These are phyloP conservation scores for Hydropsyche tenuis DNA, from an alignment of 1,140 invertebrate species.

Conservation along the genomic window DNA sequence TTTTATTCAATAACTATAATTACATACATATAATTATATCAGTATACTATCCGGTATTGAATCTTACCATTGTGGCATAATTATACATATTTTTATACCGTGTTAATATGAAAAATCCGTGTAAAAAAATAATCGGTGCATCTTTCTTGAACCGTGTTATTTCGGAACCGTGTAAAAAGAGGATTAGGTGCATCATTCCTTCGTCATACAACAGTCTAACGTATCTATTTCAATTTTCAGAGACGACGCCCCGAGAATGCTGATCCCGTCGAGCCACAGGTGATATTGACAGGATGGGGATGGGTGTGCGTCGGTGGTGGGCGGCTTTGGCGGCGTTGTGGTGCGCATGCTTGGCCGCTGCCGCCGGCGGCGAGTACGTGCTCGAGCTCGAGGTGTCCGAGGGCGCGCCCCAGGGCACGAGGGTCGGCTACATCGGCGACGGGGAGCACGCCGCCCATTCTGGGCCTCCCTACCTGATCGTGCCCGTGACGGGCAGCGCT, in stretches of 20 bases:
- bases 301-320: conserved; percentile 42
- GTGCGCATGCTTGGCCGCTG: conserved; percentile 17
- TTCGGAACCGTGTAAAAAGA: too few species aligned
- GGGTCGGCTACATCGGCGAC: conserved; percentile 85
- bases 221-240: too few species aligned
- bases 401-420: conserved; percentile 82
- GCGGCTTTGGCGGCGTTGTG: conserved; percentile 29
- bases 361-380: conserved; percentile 68
- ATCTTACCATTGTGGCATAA: too few species aligned
- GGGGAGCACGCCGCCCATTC: conserved; percentile 71
- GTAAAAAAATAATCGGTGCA: too few species aligned
- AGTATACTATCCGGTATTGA: too few species aligned
- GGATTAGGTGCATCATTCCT: too few species aligned
- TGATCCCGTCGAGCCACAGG: conserved; percentile 37
- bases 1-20: too few species aligned
- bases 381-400: conserved; percentile 86
- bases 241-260: conserved; percentile 41
- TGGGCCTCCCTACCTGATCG: conserved; percentile 86
- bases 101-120: too few species aligned
- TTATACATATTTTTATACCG: too few species aligned
- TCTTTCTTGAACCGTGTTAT: too few species aligned
- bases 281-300: conserved; percentile 36
- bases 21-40: too few species aligned
- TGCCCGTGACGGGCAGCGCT: conserved; percentile 81
- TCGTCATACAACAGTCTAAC: too few species aligned